These are phyloP conservation scores for Huso huso DNA, from an alignment of 2,797 vertebrate genomes.

Conservation along the genomic window DNA sequence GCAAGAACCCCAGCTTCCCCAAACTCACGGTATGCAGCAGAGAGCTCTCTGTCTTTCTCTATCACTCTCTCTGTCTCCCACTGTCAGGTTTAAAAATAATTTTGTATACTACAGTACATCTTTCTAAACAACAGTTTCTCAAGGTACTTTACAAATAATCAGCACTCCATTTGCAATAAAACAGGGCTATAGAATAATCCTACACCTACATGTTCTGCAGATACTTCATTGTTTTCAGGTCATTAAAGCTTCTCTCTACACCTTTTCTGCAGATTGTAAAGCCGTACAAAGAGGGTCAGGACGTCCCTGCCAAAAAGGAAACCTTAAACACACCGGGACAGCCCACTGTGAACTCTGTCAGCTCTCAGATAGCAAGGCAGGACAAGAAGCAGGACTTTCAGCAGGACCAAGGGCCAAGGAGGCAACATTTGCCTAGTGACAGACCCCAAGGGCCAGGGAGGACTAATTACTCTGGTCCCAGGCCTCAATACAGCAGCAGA, in stretches of 20 bases:
- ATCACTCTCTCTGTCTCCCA: neutral
- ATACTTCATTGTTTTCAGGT: neutral
- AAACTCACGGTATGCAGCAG: conserved; percentile 55
- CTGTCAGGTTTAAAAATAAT: neutral
- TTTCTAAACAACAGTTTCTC: neutral
- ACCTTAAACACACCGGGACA: conserved; percentile 33
- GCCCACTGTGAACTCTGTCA: conserved; percentile 41
- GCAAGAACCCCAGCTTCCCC: conserved; percentile 74
- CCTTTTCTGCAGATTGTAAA: conserved; percentile 71
- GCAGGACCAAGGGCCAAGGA: conserved; percentile 34
- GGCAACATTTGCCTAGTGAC: conserved; percentile 49
- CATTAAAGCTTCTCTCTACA: conserved; percentile 5
- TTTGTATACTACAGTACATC: neutral
- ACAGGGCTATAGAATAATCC: neutral
- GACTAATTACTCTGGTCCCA: conserved; percentile 56
- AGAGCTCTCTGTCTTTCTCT: neutral
- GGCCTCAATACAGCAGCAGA: conserved; percentile 52
- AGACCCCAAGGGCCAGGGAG: conserved; percentile 56
- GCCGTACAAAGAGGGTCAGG: conserved; percentile 68
- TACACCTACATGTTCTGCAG: neutral
- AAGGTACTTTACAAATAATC: neutral
- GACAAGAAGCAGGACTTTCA: conserved; percentile 45
- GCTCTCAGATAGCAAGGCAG: conserved; percentile 45
- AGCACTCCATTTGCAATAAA: neutral
- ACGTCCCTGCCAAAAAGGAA: conserved; percentile 49